Conservation (phyloP, 2,113 vertebrate species). For the Gulo gulo region DNA sequence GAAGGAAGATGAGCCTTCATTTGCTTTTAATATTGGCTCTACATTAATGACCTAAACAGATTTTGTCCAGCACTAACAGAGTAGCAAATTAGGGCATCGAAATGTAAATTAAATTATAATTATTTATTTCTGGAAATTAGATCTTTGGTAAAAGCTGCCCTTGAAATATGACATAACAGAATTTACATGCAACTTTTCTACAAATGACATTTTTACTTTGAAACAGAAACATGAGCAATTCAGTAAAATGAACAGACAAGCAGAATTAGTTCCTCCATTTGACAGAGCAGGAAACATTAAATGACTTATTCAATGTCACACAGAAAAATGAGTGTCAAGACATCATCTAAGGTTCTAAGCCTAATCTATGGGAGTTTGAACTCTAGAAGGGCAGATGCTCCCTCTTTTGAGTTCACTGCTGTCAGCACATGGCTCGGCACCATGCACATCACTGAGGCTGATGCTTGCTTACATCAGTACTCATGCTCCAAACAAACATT, state of each 20-base stretch:
- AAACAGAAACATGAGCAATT: background rate
- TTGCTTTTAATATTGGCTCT: background rate
- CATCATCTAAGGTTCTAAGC: background rate
- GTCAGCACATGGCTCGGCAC: background rate
- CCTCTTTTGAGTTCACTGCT: background rate
- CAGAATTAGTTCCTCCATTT: background rate
- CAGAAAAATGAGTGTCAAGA: background rate
- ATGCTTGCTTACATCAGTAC: background rate
- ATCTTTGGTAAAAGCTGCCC: background rate
- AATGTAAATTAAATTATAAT: background rate
- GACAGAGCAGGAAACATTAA: background rate
- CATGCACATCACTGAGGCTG: background rate
- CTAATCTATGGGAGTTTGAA: background rate
- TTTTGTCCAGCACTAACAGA: background rate
- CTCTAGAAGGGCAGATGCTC: background rate
- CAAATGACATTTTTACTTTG: background rate
- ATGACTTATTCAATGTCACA: background rate
- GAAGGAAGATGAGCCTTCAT: background rate
- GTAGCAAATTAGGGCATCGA: background rate
- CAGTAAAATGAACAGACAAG: constrained; percentile 2
- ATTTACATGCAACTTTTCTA: background rate
- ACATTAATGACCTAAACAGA: background rate
- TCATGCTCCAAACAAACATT: background rate
- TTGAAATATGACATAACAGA: background rate
- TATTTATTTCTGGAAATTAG: background rate